Conservation (phyloP, 2,797 vertebrate genomes). For the Acipenser ruthenus region DNA sequence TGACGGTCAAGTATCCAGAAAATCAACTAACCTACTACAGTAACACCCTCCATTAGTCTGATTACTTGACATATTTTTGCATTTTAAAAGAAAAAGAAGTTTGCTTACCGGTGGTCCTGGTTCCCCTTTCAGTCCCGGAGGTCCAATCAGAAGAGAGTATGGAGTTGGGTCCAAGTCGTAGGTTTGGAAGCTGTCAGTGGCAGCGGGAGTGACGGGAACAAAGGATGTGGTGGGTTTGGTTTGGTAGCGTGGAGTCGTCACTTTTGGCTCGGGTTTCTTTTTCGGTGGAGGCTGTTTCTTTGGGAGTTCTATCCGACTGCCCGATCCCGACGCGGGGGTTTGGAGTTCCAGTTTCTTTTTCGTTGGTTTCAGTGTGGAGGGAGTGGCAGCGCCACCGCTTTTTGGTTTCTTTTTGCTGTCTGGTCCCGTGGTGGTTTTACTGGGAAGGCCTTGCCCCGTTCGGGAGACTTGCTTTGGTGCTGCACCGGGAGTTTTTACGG, state of each 20-base stretch:
- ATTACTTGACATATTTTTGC: no score
- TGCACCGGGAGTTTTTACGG: conserved; percentile 14
- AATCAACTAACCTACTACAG: no score
- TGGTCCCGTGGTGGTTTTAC: conserved; percentile 19
- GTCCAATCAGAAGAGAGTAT: conserved; percentile 66
- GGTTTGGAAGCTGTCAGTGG: conserved; percentile 68
- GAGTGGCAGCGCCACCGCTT: conserved; percentile 21
- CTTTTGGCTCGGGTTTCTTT: conserved; percentile 41
- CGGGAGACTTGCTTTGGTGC: conserved; percentile 25
- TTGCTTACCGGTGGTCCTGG: conserved; percentile 75
- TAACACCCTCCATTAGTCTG: no score
- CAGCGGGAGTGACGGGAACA: conserved; percentile 55
- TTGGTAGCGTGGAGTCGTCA: conserved; percentile 31
- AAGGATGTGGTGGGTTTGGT: conserved; percentile 38
- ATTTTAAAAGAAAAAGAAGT: conserved; percentile 1
- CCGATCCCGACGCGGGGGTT: conserved; percentile 19
- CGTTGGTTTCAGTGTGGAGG: conserved; percentile 30
- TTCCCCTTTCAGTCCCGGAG: conserved; percentile 82
- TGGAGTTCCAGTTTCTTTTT: conserved; percentile 28
- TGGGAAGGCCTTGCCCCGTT: conserved; percentile 3
- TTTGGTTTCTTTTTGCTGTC: conserved; percentile 17
- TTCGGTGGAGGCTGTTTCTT: conserved; percentile 36
- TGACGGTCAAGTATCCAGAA: no score
- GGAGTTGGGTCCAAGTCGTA: conserved; percentile 74
- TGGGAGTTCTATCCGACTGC: conserved; percentile 12